A percentile compares a stretch with the other conserved stretches of the same genome.
These are phyloP conservation scores for zebrafish (Danio rerio) DNA, from an alignment of 2,113 vertebrate species.

Conservation along the genomic window DNA sequence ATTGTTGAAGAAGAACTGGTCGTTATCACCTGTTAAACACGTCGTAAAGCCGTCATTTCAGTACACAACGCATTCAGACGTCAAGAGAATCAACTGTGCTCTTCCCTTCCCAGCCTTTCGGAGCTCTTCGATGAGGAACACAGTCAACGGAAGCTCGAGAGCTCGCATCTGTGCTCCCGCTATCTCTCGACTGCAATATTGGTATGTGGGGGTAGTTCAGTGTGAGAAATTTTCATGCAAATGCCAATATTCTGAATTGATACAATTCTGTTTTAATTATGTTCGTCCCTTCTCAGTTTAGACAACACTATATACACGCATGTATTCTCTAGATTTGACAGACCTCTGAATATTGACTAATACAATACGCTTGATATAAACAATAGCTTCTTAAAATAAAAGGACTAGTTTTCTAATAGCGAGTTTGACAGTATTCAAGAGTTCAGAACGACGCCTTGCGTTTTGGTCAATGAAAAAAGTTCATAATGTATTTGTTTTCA, in stretches of 20 bases:
- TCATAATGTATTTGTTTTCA: too few species aligned
- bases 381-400: background rate
- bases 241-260: background rate
- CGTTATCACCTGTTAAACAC: background rate
- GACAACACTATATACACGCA: background rate
- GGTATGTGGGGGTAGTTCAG: background rate
- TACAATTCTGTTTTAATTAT: background rate
- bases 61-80: background rate
- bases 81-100: slow-evolving; percentile 1
- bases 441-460: background rate
- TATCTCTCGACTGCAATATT: background rate
- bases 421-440: background rate
- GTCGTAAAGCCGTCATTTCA: background rate
- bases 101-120: background rate
- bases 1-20: slow-evolving; percentile 31
- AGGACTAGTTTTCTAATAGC: background rate
- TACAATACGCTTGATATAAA: background rate
- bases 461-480: background rate
- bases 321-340: background rate
- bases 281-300: too few species aligned
- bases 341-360: background rate
- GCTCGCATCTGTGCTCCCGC: slow-evolving; percentile 32
- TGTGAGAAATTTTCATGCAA: background rate
- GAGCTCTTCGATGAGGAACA: background rate
- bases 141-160: slow-evolving; percentile 34